These are phyloP conservation scores for Solenopsis invicta DNA, from an alignment of 1,140 invertebrate species.

Conservation along the genomic window DNA sequence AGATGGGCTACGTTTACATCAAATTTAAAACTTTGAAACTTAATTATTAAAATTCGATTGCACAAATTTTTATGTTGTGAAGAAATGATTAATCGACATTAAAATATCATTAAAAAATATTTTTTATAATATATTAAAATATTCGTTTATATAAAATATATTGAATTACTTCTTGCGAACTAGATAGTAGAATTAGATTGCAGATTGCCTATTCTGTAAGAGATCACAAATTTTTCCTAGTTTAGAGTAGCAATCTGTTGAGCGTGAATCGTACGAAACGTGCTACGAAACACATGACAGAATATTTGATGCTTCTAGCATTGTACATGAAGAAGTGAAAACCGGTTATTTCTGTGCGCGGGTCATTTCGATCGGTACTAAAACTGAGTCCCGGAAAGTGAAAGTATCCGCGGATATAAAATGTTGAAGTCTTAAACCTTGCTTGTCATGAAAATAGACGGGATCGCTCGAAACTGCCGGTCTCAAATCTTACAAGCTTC, in stretches of 20 bases:
- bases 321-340: conserved; percentile 18
- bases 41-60: conserved; percentile 1
- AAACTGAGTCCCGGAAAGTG: conserved; percentile 24
- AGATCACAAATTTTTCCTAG: neutral
- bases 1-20: neutral
- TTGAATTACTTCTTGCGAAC: neutral
- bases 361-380: conserved; percentile 28
- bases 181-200: neutral
- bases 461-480: neutral
- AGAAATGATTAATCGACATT: neutral
- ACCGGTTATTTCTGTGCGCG: conserved; percentile 42
- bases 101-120: too few relatives aligned
- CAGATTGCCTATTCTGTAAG: neutral
- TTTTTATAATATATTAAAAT: neutral
- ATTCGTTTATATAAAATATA: neutral
- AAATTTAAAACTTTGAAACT: neutral
- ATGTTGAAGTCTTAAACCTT: neutral
- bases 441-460: conserved; percentile 8
- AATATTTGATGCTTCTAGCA: conserved; percentile 21
- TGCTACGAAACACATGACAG: neutral
- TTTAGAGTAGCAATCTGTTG: neutral
- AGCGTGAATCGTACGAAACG: neutral
- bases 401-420: conserved; percentile 29
- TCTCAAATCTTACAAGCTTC: neutral
- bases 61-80: neutral